These are phyloP conservation scores for Styela clava DNA, from an alignment of 23 tunicate genomes.

Conservation along the genomic window DNA sequence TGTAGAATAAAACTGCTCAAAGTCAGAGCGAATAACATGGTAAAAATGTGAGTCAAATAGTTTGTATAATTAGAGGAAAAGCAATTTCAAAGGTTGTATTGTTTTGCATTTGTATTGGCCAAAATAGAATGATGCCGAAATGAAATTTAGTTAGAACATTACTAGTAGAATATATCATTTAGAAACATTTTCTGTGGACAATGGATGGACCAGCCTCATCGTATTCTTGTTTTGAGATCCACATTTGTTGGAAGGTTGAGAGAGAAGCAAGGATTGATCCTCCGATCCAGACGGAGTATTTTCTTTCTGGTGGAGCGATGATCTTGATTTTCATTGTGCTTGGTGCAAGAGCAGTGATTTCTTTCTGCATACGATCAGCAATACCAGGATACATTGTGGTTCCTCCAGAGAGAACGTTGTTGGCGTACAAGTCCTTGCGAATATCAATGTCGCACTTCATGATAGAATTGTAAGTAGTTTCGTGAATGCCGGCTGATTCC, in stretches of 20 bases:
- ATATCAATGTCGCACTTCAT: constrained; percentile 95
- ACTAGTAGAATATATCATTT: too few species aligned
- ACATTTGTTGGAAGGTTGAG: constrained; percentile 89
- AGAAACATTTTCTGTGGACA: constrained; percentile 17
- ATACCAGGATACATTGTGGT: constrained; percentile 66
- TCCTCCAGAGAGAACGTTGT: constrained; percentile 88
- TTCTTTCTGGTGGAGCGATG: constrained; percentile 38
- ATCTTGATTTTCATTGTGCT: constrained; percentile 36
- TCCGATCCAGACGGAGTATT: neutral
- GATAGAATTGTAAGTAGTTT: constrained; percentile 90
- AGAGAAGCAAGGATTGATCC: constrained; percentile 80
- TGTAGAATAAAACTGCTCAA: too few species aligned
- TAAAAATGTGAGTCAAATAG: too few species aligned
- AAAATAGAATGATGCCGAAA: too few species aligned
- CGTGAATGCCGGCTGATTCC: constrained; percentile 88
- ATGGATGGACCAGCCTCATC: constrained; percentile 73
- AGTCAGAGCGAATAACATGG: too few species aligned
- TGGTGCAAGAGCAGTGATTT: constrained; percentile 42
- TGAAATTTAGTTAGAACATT: too few species aligned
- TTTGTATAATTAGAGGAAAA: too few species aligned
- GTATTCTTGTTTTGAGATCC: constrained; percentile 89
- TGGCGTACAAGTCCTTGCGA: constrained; percentile 80
- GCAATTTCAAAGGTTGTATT: too few species aligned
- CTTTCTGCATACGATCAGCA: constrained; percentile 46
- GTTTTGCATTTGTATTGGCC: too few species aligned